Conservation (phyloP, 2,797 vertebrate species). For the Echiichthys vipera region DNA sequence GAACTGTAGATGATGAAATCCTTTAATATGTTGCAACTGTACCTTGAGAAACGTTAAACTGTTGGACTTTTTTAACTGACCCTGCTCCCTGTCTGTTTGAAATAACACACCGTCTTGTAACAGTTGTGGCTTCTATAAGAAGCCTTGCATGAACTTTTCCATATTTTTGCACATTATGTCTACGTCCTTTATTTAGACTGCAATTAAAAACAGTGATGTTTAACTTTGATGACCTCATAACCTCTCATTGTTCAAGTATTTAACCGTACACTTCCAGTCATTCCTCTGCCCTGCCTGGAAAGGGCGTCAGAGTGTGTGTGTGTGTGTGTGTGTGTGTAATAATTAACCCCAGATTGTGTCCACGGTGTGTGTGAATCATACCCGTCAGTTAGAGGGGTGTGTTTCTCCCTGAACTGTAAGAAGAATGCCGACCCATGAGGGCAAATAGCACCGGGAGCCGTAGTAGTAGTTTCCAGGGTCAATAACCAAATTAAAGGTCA, state of each 20-base stretch:
- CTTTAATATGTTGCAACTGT: too few species aligned
- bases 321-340: background rate
- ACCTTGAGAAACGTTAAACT: too few species aligned
- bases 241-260: background rate
- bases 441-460: background rate
- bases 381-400: background rate
- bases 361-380: background rate
- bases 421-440: background rate
- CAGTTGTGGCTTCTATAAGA: too few species aligned
- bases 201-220: background rate
- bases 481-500: background rate
- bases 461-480: background rate
- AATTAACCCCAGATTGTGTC: conserved; percentile 16
- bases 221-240: background rate
- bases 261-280: background rate
- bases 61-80: too few species aligned
- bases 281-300: background rate
- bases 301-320: background rate
- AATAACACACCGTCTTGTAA: too few species aligned
- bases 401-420: background rate
- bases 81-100: too few species aligned
- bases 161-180: too few species aligned
- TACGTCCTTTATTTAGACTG: background rate
- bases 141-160: too few species aligned
- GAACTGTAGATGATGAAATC: too few species aligned